phyloP scores from a whole-genome alignment of 1,140 invertebrate species.

The Eurosta solidaginis region DNA sequence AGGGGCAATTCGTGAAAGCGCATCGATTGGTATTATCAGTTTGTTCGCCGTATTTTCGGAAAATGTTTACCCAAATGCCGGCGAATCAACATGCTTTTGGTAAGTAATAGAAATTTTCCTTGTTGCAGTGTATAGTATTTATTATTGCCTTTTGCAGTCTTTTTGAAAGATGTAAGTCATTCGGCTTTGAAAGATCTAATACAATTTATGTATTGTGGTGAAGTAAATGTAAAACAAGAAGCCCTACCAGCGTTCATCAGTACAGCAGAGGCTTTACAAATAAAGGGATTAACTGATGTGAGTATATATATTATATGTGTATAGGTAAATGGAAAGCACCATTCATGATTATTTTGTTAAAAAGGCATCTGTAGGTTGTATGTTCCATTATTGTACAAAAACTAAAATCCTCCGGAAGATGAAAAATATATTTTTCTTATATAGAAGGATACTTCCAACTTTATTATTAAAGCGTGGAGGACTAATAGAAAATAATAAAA shows the following conservation, averaged over 20 bases:
- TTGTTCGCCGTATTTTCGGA: slow-evolving; percentile 82
- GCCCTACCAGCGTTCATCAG: slow-evolving; percentile 81
- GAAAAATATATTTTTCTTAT: no score
- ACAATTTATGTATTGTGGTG: slow-evolving; percentile 86
- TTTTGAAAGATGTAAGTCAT: slow-evolving; percentile 81
- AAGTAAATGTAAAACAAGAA: slow-evolving; percentile 84
- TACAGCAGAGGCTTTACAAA: slow-evolving; percentile 82
- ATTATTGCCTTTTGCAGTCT: slow-evolving; percentile 63
- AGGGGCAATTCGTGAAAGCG: slow-evolving; percentile 75
- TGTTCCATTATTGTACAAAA: not conserved
- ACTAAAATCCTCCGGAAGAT: no score
- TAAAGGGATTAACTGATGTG: slow-evolving; percentile 75
- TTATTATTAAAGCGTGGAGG: no score
- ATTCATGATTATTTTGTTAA: not conserved
- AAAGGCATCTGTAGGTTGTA: not conserved
- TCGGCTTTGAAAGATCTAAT: slow-evolving; percentile 76
- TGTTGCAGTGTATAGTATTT: not conserved
- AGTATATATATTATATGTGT: slow-evolving; percentile 39
- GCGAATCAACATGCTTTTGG: slow-evolving; percentile 66
- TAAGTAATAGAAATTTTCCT: slow-evolving; percentile 42
- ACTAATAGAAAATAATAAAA: no score
- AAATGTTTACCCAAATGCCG: slow-evolving; percentile 72
- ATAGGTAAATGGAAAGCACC: not conserved
- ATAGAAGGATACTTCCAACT: no score
- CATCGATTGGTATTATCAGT: slow-evolving; percentile 81